Evolutionary conservation across 30 jellyfish, hydroid and myxozoan genomes (phyloP).

Genomic region (Pelagia noctiluca): DNA sequence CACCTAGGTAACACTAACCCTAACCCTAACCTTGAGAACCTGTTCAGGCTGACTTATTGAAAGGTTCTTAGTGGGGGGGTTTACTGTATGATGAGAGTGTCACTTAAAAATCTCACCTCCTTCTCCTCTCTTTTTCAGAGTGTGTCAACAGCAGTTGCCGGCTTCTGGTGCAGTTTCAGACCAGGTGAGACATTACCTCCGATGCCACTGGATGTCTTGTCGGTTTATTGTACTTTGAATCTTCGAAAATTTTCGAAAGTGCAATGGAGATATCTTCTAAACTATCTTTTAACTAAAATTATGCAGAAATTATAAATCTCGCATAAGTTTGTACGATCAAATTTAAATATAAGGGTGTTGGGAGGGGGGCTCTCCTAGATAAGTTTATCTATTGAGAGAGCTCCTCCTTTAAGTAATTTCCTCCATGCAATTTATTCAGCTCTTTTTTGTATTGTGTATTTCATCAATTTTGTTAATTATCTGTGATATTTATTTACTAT

Average conservation of each 20-base stretch:
- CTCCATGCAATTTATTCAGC: too few relatives aligned
- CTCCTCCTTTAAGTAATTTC: too few relatives aligned
- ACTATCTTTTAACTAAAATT: not conserved
- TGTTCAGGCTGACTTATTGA: not conserved
- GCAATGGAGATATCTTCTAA: slow-evolving; percentile 1
- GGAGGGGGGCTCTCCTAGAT: too few relatives aligned
- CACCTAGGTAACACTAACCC: not conserved
- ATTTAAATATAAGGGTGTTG: too few relatives aligned
- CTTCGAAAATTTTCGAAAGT: slow-evolving; percentile 11
- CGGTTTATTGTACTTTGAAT: not conserved
- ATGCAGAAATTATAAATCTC: not conserved
- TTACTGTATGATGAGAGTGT: not conserved
- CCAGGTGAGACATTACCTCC: slow-evolving; percentile 27
- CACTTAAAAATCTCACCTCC: not conserved
- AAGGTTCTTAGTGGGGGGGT: not conserved
- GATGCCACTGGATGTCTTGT: too few relatives aligned
- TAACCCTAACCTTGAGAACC: too few relatives aligned
- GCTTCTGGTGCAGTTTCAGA: slow-evolving; percentile 72
- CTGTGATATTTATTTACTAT: too few relatives aligned
- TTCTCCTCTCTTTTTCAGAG: slow-evolving; percentile 6
- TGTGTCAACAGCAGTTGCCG: slow-evolving; percentile 74
- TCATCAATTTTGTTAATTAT: too few relatives aligned
- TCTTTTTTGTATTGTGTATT: too few relatives aligned
- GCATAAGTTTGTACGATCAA: not conserved
- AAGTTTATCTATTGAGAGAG: too few relatives aligned